phyloP scores from a whole-genome alignment of 2,797 vertebrate genomes.

The Naso thynnoides region DNA sequence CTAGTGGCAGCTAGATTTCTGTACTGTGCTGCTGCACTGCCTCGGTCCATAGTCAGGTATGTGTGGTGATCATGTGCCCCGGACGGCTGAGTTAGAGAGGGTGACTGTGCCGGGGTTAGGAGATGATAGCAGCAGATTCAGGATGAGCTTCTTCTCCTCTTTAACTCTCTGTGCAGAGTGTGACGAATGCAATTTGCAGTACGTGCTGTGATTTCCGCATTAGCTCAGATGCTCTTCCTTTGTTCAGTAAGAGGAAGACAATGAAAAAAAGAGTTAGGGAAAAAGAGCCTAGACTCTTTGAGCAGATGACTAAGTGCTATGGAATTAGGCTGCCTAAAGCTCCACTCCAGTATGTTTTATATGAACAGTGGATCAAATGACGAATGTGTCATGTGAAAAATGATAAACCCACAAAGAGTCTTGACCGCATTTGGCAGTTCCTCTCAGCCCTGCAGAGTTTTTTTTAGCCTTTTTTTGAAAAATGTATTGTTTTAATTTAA shows the following conservation, averaged over 20 bases:
- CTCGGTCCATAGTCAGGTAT: slow-evolving; percentile 42
- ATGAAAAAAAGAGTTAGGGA: background rate
- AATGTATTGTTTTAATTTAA: background rate
- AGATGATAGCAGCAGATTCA: slow-evolving; percentile 69
- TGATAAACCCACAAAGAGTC: background rate
- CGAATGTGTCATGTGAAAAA: background rate
- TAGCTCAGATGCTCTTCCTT: slow-evolving; percentile 38
- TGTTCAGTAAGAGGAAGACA: slow-evolving; percentile 23
- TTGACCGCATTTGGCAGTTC: background rate
- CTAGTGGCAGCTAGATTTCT: slow-evolving; percentile 52
- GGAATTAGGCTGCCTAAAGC: background rate
- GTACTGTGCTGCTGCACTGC: background rate
- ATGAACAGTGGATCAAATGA: slow-evolving; percentile 14
- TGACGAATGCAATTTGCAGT: slow-evolving; percentile 57
- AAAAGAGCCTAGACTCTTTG: background rate
- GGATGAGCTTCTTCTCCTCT: slow-evolving; percentile 20
- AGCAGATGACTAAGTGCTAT: slow-evolving; percentile 25
- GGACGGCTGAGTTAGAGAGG: slow-evolving; percentile 65
- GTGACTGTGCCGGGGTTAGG: slow-evolving; percentile 19
- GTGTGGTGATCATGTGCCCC: slow-evolving; percentile 60
- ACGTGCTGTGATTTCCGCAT: slow-evolving; percentile 67
- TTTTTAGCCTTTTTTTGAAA: background rate
- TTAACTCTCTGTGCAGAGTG: slow-evolving; percentile 6
- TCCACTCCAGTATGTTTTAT: background rate
- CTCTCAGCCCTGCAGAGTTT: too few species aligned